Evolutionary conservation across 2,113 vertebrate species (phyloP), one percentile per base, ranked within the genome.

Genomic region (Solea solea): DNA sequence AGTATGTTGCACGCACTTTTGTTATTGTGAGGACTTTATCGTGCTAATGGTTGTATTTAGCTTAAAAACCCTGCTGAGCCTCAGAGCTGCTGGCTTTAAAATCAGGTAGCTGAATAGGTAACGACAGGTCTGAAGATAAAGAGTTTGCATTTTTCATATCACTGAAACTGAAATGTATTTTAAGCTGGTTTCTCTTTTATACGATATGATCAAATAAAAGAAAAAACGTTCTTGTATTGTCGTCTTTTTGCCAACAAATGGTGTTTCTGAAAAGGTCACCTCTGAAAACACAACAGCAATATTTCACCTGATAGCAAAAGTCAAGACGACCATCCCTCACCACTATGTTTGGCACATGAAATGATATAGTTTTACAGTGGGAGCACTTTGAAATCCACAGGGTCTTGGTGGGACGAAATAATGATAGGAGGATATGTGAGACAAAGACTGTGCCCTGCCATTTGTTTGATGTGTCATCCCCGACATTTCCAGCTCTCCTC

Each of bases 381-480:
- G 48, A 72, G 72, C 56, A 34, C 64, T 79, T 57, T 76, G 52
- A 72, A 50, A 72, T 28, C 64, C 73, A 44, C 6, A 12, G 63
- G 53, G 57, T 77, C 54, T 59, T 55, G 61, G 65, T 60, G 53
- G 76, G 62, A 68, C 68, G 72, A 57, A 44, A 41, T 46, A 74
- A 78, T 84, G 85, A 78, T 81, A 86, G 64, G 65, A 74, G 83
- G 59, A 80, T 83, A 66, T 64, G 42, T 68, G 61, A 67, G 69
- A 78, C 76, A 78, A 71, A 77, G 49, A 65, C 25, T 57, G 34
- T 46, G 50, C 25, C 82, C 68, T 72, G 57, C 57, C 50, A 52
- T 83, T 75, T 89, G 90, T 91, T 83, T 78, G 90, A 91, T 89
- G 77, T 75, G 76, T 85, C 77, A 86, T 84, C 80, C 78, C 64